A percentile compares a stretch with the other conserved stretches of the same genome.
phyloP scores from a whole-genome alignment of 2,113 vertebrate genomes.

The Rhipidura dahli region DNA sequence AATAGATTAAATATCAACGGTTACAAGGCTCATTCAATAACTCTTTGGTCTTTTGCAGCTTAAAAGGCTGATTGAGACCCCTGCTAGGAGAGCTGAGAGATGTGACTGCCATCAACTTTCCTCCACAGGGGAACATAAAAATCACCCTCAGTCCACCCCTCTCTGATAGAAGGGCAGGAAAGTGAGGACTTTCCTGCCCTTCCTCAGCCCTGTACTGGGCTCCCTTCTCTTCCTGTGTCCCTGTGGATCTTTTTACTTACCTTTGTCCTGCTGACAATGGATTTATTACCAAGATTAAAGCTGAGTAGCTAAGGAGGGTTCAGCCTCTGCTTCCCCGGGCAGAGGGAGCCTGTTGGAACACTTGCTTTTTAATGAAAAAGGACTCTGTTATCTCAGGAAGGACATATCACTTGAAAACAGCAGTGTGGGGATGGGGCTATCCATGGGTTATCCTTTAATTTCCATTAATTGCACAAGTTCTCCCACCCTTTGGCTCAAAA shows the following conservation, averaged over 20 bases:
- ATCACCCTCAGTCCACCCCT: neutral
- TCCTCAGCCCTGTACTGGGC: fast-evolving
- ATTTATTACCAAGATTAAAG: neutral
- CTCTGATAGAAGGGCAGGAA: neutral
- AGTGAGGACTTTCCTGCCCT: neutral
- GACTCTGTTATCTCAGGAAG: neutral
- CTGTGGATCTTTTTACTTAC: fast-evolving
- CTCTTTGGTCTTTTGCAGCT: neutral
- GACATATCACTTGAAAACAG: neutral
- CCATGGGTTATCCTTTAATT: neutral
- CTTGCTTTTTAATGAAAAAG: neutral
- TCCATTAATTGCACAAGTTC: neutral
- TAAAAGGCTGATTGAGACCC: neutral
- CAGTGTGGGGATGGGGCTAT: neutral
- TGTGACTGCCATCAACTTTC: neutral
- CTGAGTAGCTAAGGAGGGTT: neutral
- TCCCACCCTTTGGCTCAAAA: neutral
- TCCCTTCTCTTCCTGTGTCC: neutral
- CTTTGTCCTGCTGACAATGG: neutral
- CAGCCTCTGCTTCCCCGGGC: neutral
- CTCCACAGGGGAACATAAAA: neutral
- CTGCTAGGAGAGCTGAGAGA: fast-evolving
- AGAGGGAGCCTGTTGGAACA: neutral
- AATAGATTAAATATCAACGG: neutral
- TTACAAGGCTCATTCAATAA: fast-evolving